Evolutionary conservation across 2,888 invertebrate species (phyloP).

Genomic region (Bedellia somnulentella): DNA sequence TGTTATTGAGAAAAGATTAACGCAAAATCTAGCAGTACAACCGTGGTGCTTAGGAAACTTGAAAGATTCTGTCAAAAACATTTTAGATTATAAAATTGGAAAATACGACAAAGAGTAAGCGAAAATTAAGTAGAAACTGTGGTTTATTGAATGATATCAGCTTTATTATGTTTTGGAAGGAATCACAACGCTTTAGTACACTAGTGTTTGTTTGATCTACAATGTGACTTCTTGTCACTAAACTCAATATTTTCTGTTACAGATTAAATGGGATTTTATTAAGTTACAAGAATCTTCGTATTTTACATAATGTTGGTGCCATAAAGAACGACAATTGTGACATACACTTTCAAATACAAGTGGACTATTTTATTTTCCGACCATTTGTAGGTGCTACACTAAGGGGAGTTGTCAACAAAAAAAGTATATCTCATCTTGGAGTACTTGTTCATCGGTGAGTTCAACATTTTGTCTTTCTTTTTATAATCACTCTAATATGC

Average conservation of each 20-base stretch:
- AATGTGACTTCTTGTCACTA: no score
- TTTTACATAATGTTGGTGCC: conserved; percentile 59
- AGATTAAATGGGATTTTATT: conserved; percentile 69
- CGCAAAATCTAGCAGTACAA: conserved; percentile 62
- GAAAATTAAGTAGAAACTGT: background rate
- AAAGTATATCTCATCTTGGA: conserved; percentile 66
- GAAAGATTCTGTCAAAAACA: conserved; percentile 59
- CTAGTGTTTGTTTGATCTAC: no score
- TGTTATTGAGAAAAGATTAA: conserved; percentile 55
- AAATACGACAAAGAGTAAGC: conserved; percentile 66
- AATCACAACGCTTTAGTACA: no score
- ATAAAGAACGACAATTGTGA: conserved; percentile 65
- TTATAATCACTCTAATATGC: no score
- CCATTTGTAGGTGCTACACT: conserved; percentile 64
- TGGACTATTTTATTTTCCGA: conserved; percentile 67
- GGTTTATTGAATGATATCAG: background rate
- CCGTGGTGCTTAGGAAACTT: conserved; percentile 66
- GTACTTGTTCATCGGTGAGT: conserved; percentile 65
- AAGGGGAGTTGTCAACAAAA: conserved; percentile 69
- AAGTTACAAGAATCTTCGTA: conserved; percentile 66
- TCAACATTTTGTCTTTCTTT: background rate
- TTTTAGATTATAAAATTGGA: conserved; percentile 61
- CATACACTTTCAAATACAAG: conserved; percentile 67
- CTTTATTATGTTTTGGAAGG: conserved; percentile 3
- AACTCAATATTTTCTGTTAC: conserved; percentile 24